These are phyloP conservation scores for Palythoa grandiflora DNA, from an alignment of 92 coral and sea anemone genomes.

Conservation along the genomic window DNA sequence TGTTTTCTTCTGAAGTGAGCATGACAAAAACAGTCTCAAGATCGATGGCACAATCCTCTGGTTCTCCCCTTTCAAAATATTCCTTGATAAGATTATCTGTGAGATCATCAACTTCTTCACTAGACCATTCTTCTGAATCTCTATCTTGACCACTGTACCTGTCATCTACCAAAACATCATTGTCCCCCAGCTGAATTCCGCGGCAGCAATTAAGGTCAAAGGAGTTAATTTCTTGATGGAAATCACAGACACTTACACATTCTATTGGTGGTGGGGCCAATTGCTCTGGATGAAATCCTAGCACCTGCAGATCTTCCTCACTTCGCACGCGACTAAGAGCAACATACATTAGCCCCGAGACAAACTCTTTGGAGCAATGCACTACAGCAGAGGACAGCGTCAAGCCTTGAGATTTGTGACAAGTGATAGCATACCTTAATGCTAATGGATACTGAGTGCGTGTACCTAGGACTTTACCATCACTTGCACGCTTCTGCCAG, in stretches of 20 bases:
- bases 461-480: conserved; percentile 49
- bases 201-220: conserved; percentile 9
- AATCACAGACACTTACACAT: not conserved
- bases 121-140: conserved; percentile 7
- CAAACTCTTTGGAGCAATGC: conserved; percentile 56
- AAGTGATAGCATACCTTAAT: conserved; percentile 57
- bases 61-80: conserved; percentile 48
- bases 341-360: conserved; percentile 48
- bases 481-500: conserved; percentile 38
- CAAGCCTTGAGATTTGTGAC: conserved; percentile 54
- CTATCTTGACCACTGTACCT: not conserved
- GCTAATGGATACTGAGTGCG: conserved; percentile 59
- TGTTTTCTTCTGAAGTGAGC: conserved; percentile 21
- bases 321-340: conserved; percentile 54
- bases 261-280: not conserved
- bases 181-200: not conserved
- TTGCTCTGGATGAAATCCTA: conserved; percentile 22
- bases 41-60: conserved; percentile 37
- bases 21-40: conserved; percentile 34
- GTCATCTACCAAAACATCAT: conserved; percentile 28
- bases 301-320: conserved; percentile 49
- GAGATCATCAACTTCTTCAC: not conserved
- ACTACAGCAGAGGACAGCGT: conserved; percentile 47
- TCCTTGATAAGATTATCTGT: conserved; percentile 19
- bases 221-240: not conserved